Percentiles rank a stretch among this genome's conserved stretches.
Evolutionary conservation across 2,113 vertebrate species (phyloP).

Genomic region (Cavia porcellus): DNA sequence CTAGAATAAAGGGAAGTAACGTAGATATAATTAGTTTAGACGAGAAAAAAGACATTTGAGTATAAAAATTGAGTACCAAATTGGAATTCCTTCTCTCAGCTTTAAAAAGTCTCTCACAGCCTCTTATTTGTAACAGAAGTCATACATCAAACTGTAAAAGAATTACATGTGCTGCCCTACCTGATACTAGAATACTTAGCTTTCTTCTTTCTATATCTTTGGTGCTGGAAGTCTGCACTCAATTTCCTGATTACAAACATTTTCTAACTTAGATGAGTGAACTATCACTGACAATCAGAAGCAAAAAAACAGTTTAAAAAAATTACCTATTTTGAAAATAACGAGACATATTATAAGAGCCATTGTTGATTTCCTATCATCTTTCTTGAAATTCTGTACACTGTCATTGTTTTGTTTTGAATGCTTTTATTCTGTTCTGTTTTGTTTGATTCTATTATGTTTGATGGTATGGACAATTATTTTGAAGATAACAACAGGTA

Average conservation of each 20-base stretch:
- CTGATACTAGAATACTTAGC: neutral
- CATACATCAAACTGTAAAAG: neutral
- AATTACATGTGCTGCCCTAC: neutral
- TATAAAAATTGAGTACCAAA: neutral
- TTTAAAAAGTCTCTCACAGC: neutral
- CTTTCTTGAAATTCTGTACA: too few species aligned
- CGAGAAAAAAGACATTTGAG: neutral
- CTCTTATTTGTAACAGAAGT: neutral
- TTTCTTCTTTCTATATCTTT: neutral
- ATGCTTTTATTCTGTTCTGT: too few species aligned
- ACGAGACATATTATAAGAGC: too few species aligned
- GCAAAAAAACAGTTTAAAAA: neutral
- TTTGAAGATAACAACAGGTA: too few species aligned
- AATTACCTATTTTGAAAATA: neutral
- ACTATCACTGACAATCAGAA: neutral
- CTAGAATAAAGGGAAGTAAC: neutral
- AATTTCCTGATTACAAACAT: constrained; percentile 37
- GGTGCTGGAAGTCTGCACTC: neutral
- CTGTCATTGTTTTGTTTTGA: too few species aligned
- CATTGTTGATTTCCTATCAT: too few species aligned
- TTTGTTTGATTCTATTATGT: too few species aligned
- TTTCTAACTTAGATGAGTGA: neutral
- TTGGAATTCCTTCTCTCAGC: neutral
- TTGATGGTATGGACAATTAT: too few species aligned
- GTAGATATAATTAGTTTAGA: neutral